Evolutionary conservation across 2,113 vertebrate species (phyloP).

Genomic region (Menura novaehollandiae): DNA sequence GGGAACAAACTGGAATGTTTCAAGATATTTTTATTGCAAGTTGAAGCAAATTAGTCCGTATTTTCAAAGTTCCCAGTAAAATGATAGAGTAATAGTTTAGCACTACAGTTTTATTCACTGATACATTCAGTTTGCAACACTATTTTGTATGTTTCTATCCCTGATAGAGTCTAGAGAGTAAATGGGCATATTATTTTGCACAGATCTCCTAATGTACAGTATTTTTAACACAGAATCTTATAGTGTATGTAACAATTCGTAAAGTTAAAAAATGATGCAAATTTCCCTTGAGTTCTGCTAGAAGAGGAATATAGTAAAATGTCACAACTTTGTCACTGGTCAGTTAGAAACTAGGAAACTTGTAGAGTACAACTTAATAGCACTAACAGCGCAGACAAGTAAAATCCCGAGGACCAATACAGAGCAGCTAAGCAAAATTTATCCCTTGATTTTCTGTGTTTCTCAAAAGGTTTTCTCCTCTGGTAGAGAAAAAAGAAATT

Average conservation of each 20-base stretch:
- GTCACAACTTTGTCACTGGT: not conserved
- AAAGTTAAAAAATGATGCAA: slow-evolving; percentile 7
- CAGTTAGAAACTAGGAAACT: not conserved
- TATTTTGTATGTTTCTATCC: slow-evolving; percentile 67
- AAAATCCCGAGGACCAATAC: slow-evolving; percentile 29
- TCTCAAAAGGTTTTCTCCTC: slow-evolving; percentile 45
- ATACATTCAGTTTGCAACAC: slow-evolving; percentile 57
- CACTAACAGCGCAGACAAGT: slow-evolving; percentile 7
- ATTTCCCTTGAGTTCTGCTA: slow-evolving; percentile 31
- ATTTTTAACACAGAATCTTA: slow-evolving; percentile 61
- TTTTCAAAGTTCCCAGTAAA: slow-evolving; percentile 59
- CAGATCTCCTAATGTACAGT: slow-evolving; percentile 65
- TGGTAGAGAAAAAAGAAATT: slow-evolving; percentile 51
- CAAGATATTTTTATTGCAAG: slow-evolving; percentile 55
- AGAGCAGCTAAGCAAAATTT: slow-evolving; percentile 43
- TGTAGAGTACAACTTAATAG: not conserved
- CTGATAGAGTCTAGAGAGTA: slow-evolving; percentile 50
- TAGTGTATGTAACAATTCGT: slow-evolving; percentile 20
- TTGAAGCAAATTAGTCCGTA: slow-evolving; percentile 39
- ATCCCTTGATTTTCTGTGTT: slow-evolving; percentile 10
- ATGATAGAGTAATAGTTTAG: slow-evolving; percentile 55
- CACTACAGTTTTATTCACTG: slow-evolving; percentile 68
- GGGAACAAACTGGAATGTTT: slow-evolving; percentile 75
- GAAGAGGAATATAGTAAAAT: not conserved
- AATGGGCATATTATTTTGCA: slow-evolving; percentile 68